Percentiles rank a stretch among this genome's conserved stretches.
Evolutionary conservation across 2,888 invertebrate species (phyloP).

Genomic region (Malthinus seriepunctatus): DNA sequence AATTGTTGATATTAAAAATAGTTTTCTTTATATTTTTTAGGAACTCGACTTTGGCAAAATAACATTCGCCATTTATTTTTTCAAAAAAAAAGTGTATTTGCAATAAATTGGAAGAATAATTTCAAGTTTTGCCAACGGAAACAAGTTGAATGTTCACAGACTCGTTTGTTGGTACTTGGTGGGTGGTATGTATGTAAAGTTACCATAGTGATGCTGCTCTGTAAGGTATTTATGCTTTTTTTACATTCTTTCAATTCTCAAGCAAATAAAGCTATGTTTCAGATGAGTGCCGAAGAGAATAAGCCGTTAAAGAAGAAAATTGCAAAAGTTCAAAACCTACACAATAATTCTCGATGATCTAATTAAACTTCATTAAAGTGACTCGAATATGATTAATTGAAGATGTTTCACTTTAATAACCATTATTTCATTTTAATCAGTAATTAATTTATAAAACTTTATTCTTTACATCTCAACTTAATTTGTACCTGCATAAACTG

Average conservation of each 20-base stretch:
- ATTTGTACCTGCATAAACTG: background rate
- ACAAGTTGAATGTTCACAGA: constrained; percentile 4
- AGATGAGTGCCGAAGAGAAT: background rate
- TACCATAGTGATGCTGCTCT: constrained; percentile 7
- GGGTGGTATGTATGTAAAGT: constrained; percentile 14
- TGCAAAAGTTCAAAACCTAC: no score
- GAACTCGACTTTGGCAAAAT: constrained; percentile 1
- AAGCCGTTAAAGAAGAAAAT: no score
- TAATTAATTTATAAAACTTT: no score
- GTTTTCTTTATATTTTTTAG: constrained; percentile 1
- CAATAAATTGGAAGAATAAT: constrained; percentile 1
- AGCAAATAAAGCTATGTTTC: constrained; percentile 5
- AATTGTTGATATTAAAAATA: constrained; percentile 6
- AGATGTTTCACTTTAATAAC: no score
- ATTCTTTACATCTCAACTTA: background rate
- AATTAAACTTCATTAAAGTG: no score
- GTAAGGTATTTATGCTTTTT: constrained; percentile 6
- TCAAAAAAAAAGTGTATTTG: background rate
- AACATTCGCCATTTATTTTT: constrained; percentile 3
- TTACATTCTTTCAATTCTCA: constrained; percentile 14
- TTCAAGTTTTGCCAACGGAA: constrained; percentile 1
- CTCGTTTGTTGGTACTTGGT: constrained; percentile 8
- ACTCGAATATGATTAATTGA: no score
- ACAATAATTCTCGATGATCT: no score
- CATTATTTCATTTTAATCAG: no score